Percentiles rank a stretch among this genome's conserved stretches.
phyloP scores from a whole-genome alignment of 1,140 invertebrate genomes.

The Ridgeia piscesae region DNA sequence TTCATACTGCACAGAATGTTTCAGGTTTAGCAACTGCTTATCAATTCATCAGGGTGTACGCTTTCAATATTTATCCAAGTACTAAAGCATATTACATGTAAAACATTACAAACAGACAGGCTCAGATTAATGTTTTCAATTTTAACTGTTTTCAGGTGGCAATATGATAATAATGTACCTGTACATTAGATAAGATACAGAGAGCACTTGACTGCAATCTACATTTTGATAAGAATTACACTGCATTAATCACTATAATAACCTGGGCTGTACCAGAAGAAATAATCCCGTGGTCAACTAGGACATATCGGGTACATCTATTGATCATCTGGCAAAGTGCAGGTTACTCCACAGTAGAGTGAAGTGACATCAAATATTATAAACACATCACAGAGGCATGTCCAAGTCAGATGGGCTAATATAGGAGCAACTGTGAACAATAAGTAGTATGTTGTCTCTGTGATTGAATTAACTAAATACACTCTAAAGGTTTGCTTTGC shows the following conservation, averaged over 20 bases:
- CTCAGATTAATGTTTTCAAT: not conserved
- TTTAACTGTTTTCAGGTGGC: not conserved
- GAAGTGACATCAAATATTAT: not conserved
- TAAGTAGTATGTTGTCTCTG: not conserved
- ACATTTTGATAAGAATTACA: not conserved
- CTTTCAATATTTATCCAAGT: no score
- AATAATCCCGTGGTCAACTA: not conserved
- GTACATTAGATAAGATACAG: not conserved
- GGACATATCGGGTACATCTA: not conserved
- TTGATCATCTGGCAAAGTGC: not conserved
- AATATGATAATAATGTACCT: not conserved
- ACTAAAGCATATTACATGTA: no score
- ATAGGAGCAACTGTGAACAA: not conserved
- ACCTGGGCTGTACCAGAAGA: not conserved
- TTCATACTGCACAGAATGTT: no score
- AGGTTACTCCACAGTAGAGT: not conserved
- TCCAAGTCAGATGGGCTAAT: not conserved
- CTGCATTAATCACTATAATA: not conserved
- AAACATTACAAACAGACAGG: no score
- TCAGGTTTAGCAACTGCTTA: no score
- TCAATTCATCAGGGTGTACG: no score
- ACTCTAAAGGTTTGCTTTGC: no score
- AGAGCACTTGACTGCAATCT: not conserved
- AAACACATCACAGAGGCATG: not conserved
- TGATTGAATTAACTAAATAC: not conserved